A percentile compares a stretch with the other conserved stretches of the same genome.
These are phyloP conservation scores for Poecilia picta DNA, from an alignment of 2,797 vertebrate genomes.

Conservation along the genomic window DNA sequence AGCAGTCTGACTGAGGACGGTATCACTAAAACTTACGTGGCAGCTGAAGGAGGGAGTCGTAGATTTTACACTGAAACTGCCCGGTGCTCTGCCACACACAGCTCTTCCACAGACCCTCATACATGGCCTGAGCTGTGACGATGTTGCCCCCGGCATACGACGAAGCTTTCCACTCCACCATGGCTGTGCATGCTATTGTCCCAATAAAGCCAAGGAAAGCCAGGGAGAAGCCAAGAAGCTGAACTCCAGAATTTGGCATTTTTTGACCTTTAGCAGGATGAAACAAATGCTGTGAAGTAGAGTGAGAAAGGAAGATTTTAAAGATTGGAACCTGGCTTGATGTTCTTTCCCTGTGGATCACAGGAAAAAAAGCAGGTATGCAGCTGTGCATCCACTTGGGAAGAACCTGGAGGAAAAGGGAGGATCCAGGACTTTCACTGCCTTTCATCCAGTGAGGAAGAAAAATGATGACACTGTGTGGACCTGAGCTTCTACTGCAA, in stretches of 20 bases:
- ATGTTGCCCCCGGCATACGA: constrained; percentile 93
- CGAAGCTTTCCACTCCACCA: constrained; percentile 95
- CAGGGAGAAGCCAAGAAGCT: constrained; percentile 89
- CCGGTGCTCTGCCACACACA: constrained; percentile 93
- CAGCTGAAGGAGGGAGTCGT: constrained; percentile 90
- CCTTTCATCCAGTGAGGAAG: neutral
- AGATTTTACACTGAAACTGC: constrained; percentile 94
- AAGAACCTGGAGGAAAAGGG: constrained; percentile 44
- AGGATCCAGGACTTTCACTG: constrained; percentile 42
- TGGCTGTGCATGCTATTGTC: constrained; percentile 85
- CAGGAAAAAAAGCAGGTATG: neutral
- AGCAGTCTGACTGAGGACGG: neutral
- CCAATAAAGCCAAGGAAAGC: constrained; percentile 90
- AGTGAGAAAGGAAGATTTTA: neutral
- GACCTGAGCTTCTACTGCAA: constrained; percentile 19
- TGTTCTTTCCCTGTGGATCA: constrained; percentile 12
- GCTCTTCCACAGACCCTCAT: constrained; percentile 93
- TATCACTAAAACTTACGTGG: constrained; percentile 71
- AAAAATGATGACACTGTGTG: constrained; percentile 51
- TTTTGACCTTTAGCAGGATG: constrained; percentile 2
- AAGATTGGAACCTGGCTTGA: neutral
- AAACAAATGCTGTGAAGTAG: neutral
- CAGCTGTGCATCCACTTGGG: constrained; percentile 52
- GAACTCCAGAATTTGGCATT: constrained; percentile 92
- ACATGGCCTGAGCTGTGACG: constrained; percentile 92